phyloP scores from a whole-genome alignment of 1,140 invertebrate genomes.

The Hypsibius dujardini region DNA sequence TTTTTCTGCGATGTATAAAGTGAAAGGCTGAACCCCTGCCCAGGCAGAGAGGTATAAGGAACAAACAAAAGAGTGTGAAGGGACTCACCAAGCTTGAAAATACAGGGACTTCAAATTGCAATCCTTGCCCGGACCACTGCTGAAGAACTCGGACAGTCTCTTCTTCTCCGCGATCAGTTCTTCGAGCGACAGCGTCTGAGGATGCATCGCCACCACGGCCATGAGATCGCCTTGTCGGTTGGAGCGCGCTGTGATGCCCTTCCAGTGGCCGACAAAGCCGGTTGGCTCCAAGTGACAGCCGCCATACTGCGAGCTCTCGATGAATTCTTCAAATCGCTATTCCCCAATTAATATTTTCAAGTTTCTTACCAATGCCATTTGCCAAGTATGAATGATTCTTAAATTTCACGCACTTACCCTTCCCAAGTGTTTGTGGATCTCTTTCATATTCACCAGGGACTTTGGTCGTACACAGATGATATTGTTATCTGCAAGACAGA shows the following conservation, averaged over 20 bases:
- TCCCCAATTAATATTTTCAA: too few relatives aligned
- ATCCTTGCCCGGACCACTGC: conserved; percentile 23
- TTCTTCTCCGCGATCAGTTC: conserved; percentile 29
- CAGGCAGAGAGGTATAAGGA: too few relatives aligned
- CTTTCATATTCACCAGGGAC: neutral
- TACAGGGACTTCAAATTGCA: conserved; percentile 27
- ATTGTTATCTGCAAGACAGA: too few relatives aligned
- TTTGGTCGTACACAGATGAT: neutral
- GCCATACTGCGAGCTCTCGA: neutral
- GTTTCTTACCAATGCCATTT: too few relatives aligned
- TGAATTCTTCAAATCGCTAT: neutral
- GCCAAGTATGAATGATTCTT: too few relatives aligned
- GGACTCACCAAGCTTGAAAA: conserved; percentile 31
- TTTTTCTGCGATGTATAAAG: too few relatives aligned
- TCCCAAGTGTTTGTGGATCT: neutral
- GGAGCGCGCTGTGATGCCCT: conserved; percentile 35
- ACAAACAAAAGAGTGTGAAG: too few relatives aligned
- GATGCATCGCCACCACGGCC: conserved; percentile 36
- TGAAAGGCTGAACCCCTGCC: too few relatives aligned
- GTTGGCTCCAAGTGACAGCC: neutral
- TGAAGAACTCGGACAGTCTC: conserved; percentile 28
- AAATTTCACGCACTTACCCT: too few relatives aligned
- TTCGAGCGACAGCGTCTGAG: conserved; percentile 31
- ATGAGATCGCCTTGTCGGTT: conserved; percentile 33
- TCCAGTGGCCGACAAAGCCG: conserved; percentile 36